Percentiles rank a stretch among this genome's conserved stretches.
phyloP scores from a whole-genome alignment of 2,113 vertebrate species.

The Stomatorhinus ivindoensis region DNA sequence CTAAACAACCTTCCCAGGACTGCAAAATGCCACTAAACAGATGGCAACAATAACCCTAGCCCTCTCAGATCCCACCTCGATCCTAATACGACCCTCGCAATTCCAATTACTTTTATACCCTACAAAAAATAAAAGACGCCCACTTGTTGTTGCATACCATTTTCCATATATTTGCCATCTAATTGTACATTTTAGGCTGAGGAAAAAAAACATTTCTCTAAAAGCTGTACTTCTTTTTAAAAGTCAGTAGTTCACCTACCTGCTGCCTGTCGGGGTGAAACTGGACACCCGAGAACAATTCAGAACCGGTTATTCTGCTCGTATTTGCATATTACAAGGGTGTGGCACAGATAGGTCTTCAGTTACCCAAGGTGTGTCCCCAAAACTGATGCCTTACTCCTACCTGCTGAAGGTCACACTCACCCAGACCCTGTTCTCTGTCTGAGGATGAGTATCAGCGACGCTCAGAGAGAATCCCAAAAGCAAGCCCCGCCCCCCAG shows the following conservation, averaged over 20 bases:
- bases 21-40: not conserved
- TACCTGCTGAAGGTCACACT: not conserved
- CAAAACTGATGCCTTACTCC: not conserved
- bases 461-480: not conserved
- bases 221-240: not conserved
- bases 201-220: not conserved
- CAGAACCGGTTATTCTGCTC: not conserved
- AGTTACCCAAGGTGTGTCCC: conserved; percentile 3
- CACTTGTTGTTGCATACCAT: not conserved
- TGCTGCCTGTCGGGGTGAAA: not conserved
- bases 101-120: not conserved
- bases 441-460: not conserved
- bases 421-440: not conserved
- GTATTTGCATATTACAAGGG: not conserved
- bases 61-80: not conserved
- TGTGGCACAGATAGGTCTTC: not conserved
- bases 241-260: not conserved
- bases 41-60: not conserved
- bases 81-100: not conserved
- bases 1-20: not conserved
- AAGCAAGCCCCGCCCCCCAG: not conserved
- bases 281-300: not conserved
- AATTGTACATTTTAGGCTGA: not conserved
- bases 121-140: not conserved
- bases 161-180: not conserved